Evolutionary conservation across 2,888 invertebrate species (phyloP), one percentile per base, ranked within the genome.

Genomic region (Campopleginae sp.): DNA sequence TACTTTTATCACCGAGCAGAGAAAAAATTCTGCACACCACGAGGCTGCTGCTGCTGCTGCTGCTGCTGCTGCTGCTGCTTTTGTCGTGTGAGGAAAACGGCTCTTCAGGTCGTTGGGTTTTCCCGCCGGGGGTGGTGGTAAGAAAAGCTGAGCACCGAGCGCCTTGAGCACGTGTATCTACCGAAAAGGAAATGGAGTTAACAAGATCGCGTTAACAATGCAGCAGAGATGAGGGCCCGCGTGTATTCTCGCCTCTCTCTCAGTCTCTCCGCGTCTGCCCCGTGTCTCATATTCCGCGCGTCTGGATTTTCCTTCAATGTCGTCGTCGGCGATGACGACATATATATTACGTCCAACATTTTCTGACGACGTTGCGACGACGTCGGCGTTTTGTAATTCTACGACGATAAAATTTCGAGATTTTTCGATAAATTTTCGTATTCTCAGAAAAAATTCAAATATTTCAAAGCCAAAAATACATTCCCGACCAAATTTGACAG

Each of bases 131-230:
- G 63, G 63, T 42, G 31, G n/a, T 31, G 51, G 51, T 80, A 80
- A 84, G 80, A 85, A 83, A 80, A 85, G 74, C 75, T 44, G 63
- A 71, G 58, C n/a, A 65, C 38, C 72, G 70, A 65, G 76, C 65
- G 71, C 83, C 72, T 78, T 70, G 77, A 74, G 74, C 79, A 61
- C 44, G 48, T 51, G 48, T 51, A 48, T 44, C 66, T 44, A 68
- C 61, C 77, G 51, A 78, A 82, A 78, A 54, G 80, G 72, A 86
- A 87, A 87, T 76, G 81, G 84, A 88, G 85, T 88, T 88, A 88
- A 88, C 87, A 86, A 88, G 88, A 88, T 88, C 88, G 85, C 79
- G 83, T 87, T 88, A 88, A 88, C 86, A 87, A 88, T 87, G 85
- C 87, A 88, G 80, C 79, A 76, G 78, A 85, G 85, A 87, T 82